Base-by-base conservation (phyloP, 2,888 invertebrate species). In the Hirudinaria manillensis region DNA sequence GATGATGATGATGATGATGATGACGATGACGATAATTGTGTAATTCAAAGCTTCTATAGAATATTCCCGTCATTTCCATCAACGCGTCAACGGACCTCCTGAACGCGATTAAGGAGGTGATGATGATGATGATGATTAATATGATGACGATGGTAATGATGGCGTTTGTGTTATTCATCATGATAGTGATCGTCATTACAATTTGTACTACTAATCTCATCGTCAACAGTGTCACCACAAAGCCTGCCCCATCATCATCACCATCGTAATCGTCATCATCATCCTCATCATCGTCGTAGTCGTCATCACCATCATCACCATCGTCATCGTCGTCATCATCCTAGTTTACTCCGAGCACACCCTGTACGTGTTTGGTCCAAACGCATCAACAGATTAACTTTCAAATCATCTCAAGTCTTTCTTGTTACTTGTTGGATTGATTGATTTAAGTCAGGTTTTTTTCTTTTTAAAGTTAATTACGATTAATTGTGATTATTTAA, bases 231-330 rank as follows among this genome's bases (percentile, higher is more conserved):
- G 21, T 53, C 53, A 53, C 21, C 53, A 53, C 53, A 53, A 16
- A 13, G 21, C 21, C 53, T 16, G 13, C 53, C 13, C 21, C 53
- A 53, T 53, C 53, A 53, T 53, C 53, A 53, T 53, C 53, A 53
- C 21, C 53, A 53, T 53, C 53, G 21, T 53, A 13, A 53, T 53
- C 53, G 21, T 53, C 53, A 53, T 53, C 53, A 53, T 53, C 53
- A 53, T 53, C 53, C 13, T 53, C 53, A 53, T 53, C 53, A 53
- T 53, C 53, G 21, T 53, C 53, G 21, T 53, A 13, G 21, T 53
- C 53, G 53, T 53, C 53, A 53, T 53, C 53, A 53, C 53, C 53
- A 53, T 53, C 53, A 53, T 53, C 53, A 53, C 53, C 53, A 53
- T 53, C 53, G 21, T 53, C 53, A 53, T 53, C 53, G 21, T 53